Percentiles rank a stretch among this genome's conserved stretches.
These are phyloP conservation scores for Fissipunctia ypsillon DNA, from an alignment of 2,888 invertebrate species.

Conservation along the genomic window DNA sequence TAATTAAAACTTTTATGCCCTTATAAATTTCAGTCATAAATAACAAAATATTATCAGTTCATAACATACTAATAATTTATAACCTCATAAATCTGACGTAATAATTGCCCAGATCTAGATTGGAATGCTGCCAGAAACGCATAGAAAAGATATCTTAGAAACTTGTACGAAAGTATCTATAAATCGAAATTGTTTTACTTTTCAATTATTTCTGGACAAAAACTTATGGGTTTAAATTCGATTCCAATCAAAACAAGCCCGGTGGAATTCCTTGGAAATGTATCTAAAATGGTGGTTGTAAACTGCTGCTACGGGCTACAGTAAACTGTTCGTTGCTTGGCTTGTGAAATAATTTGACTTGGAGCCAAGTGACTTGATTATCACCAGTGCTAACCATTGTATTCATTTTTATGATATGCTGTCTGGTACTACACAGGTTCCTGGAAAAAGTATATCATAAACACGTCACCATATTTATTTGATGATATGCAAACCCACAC, in stretches of 20 bases:
- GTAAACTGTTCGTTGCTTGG: constrained; percentile 33
- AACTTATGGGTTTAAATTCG: constrained; percentile 50
- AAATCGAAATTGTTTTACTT: constrained; percentile 57
- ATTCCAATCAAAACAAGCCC: constrained; percentile 59
- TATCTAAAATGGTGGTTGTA: constrained; percentile 36
- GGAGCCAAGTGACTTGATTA: constrained; percentile 60
- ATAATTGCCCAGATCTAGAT: constrained; percentile 58
- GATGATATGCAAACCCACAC: background rate
- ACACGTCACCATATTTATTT: constrained; percentile 20
- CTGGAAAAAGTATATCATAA: constrained; percentile 41
- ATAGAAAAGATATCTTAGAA: constrained; percentile 45
- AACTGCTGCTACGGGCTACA: constrained; percentile 24
- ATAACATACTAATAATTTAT: constrained; percentile 57
- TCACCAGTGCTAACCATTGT: constrained; percentile 43
- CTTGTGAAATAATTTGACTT: constrained; percentile 52
- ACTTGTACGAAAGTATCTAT: constrained; percentile 47
- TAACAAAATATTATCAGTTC: constrained; percentile 44
- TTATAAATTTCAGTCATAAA: constrained; percentile 50
- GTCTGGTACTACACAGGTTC: constrained; percentile 20
- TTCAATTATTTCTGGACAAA: constrained; percentile 57
- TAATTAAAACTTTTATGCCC: constrained; percentile 45
- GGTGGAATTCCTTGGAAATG: constrained; percentile 48
- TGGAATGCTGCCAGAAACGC: constrained; percentile 58
- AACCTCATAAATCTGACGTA: constrained; percentile 58
- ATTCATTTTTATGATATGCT: constrained; percentile 30